Evolutionary conservation across 64 coral and sea anemone species (phyloP), one percentile per base, ranked within the genome.

Genomic region (Dendronephthya gigantea): DNA sequence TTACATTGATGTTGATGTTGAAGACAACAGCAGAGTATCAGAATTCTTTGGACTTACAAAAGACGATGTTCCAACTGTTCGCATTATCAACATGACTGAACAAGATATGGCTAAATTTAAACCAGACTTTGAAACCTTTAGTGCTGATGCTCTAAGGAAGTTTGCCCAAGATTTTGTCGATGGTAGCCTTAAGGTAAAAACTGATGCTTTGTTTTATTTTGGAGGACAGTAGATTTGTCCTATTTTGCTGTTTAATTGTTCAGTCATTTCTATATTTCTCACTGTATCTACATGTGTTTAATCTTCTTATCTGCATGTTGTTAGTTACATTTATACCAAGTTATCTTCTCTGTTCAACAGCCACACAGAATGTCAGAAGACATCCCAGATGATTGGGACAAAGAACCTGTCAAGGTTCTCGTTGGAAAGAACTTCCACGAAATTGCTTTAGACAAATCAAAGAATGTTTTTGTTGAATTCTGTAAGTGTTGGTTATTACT

Each of bases 401-500:
- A 92, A 17, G 93, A 91, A 23, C 87, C 92, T 82, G 95, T 98
- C 15, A 98, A 98, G 92, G 95, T 98, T 68, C 92, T 98, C 45
- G 91, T 93, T 38, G 95, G 95, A 38, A 93, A 98, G 90, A 98
- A 98, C 87, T 98, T 98, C 91, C 86, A 98, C 40, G 89, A 98
- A 89, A 92, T 98, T 45, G 95, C 85, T 40, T 89, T 83, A 83
- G 92, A 98, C 82, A 98, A 98, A 65, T 83, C 87, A 19, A 98
- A 98, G 62, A 85, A 90, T 91, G 95, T 92, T 55, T 92, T 98
- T 83, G 95, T 98, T 88, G 95, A 98, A 90, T 98, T 98, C 85
- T 98, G 95, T 98, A 88, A 98, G 95, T 93, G 59, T 23, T 37
- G 49, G 12, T 9, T 34, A 7, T 39, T 76, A 9, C 39, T 14